These are phyloP conservation scores for Nycticorax nycticorax DNA, from an alignment of 2,113 vertebrate species.

Conservation along the genomic window DNA sequence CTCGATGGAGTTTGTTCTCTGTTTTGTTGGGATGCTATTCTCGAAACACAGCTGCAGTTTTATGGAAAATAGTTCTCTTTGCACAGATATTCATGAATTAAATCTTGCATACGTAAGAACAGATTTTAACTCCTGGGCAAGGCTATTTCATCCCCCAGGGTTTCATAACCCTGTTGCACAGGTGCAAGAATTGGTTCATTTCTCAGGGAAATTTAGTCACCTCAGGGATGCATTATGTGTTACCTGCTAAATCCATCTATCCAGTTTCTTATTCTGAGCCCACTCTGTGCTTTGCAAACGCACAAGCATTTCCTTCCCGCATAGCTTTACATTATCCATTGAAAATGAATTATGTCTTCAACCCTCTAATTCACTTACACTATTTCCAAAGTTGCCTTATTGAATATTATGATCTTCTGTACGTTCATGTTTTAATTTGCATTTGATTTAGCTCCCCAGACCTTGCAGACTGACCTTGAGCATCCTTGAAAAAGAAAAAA, in stretches of 20 bases:
- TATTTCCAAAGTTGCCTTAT: slow-evolving; percentile 56
- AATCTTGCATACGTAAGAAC: neutral
- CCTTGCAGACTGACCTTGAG: slow-evolving; percentile 40
- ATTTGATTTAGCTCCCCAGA: slow-evolving; percentile 32
- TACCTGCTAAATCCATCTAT: slow-evolving; percentile 42
- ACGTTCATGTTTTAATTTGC: slow-evolving; percentile 47
- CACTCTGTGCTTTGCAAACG: slow-evolving; percentile 9
- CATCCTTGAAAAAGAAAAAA: neutral
- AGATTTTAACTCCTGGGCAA: neutral
- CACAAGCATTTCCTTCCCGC: neutral
- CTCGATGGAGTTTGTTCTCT: neutral
- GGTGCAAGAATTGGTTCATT: slow-evolving; percentile 20
- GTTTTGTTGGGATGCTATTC: neutral
- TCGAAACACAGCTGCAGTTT: neutral
- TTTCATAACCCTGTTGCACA: neutral
- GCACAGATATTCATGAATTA: neutral
- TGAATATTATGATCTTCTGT: slow-evolving; percentile 37
- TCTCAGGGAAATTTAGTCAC: slow-evolving; percentile 31
- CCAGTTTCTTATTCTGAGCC: neutral
- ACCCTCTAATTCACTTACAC: slow-evolving; percentile 43
- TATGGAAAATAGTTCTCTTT: neutral
- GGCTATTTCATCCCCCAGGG: neutral
- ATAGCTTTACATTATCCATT: slow-evolving; percentile 40
- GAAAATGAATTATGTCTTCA: slow-evolving; percentile 51
- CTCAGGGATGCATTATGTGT: slow-evolving; percentile 11